Conservation (phyloP, 2,797 vertebrate species). For the Pseudocheirus occidentalis region DNA sequence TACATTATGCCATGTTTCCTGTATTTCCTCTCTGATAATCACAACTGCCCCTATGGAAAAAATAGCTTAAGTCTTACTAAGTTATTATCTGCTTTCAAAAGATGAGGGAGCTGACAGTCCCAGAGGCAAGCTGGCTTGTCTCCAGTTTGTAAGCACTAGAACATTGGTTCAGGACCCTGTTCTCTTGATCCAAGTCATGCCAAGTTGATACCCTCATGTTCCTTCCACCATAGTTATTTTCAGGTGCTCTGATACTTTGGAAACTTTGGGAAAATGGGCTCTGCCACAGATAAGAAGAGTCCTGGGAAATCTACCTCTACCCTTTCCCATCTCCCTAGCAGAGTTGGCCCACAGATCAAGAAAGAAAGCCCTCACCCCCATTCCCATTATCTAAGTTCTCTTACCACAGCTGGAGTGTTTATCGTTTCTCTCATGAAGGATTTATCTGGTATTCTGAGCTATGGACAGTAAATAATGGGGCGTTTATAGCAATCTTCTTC, state of each 20-base stretch:
- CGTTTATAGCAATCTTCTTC: neutral
- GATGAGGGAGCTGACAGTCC: neutral
- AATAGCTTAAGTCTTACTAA: neutral
- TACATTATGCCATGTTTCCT: neutral
- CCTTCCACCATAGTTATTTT: neutral
- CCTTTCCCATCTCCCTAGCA: neutral
- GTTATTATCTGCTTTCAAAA: neutral
- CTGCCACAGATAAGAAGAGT: neutral
- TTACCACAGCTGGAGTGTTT: neutral
- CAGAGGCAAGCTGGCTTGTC: neutral
- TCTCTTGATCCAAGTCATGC: neutral
- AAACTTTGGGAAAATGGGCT: neutral
- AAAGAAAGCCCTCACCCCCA: neutral
- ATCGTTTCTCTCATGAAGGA: neutral
- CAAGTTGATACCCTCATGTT: neutral
- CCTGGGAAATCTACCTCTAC: neutral
- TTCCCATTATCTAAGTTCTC: neutral
- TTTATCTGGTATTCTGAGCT: neutral
- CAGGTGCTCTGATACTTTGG: neutral
- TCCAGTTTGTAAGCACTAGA: neutral
- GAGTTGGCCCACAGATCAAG: neutral
- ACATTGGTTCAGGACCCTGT: neutral
- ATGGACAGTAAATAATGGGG: neutral
- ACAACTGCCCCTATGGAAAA: neutral
- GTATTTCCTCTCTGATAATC: neutral